Base-by-base conservation (phyloP, 1,140 invertebrate species). In the Sitophilus oryzae region DNA sequence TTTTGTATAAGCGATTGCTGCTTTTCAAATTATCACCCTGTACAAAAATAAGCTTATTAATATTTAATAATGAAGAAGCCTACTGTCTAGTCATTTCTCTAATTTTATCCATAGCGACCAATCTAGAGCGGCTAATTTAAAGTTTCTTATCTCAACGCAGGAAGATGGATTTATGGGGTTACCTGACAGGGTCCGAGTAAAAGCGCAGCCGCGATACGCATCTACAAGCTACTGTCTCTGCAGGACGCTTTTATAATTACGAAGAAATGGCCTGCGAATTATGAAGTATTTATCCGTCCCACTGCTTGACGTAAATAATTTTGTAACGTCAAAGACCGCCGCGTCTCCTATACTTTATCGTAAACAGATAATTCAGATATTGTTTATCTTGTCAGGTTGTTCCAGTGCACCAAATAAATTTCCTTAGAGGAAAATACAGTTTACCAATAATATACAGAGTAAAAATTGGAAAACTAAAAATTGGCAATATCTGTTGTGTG, bases 191-290 rank as follows among this genome's bases (percentile, higher is more conserved):
- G 18, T 37, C n/a, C 15, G 44, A 52, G 36, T 50, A 40, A 50
- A 50, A 47, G 20, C 15, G 11, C 30, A 43, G 44, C 23, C 16
- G 14, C 40, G 50, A 53, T 53, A 53, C n/a, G 18, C 4, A 53
- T 46, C 52, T 46, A 53, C 43, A 53, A 53, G 52, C 52, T 53
- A 53, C 52, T 53, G 52, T 53, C 52, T 53, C 52, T 46, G 30
- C 52, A 38, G 52, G 52, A 22, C 14, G 35, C 52, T 37, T n/a
- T 46, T 37, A 46, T 53, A 53, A 53, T 53, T 53, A 40, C 30
- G 23, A 38, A 38, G 52, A 46, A 46, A 46, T 53, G 36, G 42
- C 18, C 30, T 30, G 5, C 37, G 18, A 36, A 54, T 9, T 40
- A 46, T 56, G 46, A 56, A 56, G 18, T 41, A 56, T 56, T 19